Evolutionary conservation across 2,797 vertebrate genomes (phyloP), one percentile per base, ranked within the genome.

Genomic region (Anniella stebbinsi): DNA sequence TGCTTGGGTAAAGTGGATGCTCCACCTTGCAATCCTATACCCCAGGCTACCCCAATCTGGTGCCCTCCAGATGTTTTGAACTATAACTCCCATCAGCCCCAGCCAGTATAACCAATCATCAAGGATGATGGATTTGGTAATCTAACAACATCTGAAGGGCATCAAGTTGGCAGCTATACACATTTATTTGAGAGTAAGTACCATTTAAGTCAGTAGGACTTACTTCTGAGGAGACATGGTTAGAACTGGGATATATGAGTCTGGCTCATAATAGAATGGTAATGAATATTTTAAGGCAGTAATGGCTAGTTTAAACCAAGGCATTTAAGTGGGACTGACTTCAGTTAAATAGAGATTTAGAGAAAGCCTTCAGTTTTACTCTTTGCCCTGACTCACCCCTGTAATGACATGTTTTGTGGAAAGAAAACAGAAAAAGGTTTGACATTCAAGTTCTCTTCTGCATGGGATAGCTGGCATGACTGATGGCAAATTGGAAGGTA

Each of bases 351-450:
- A 94, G 92, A 93, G 87, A 88, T 88, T 92, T 90, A 92, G 66
- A 91, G 91, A 85, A 91, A 94, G 88, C 84, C 93, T 96, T 93
- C 60, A 92, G 93, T 96, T 95, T 94, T 95, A 89, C 93, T 86
- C 57, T 84, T 83, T 92, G 92, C 81, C 89, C 90, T 95, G 94
- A 94, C 92, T 96, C 93, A 96, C 38, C 91, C 81, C 94, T 92
- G 30, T 96, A 97, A 97, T 94, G 88, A 95, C 91, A 95, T 87
- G 91, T 93, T 95, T 93, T 85, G 88, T 72, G 91, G 91, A 93
- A 92, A 88, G 89, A 70, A 6, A 87, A 90, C 82, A 86, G 81
- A 84, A 91, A 78, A 92, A 92, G 66, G 81, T 91, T 93, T 91
- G 70, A 83, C 54, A 83, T 41, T 90, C 87, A 90, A 87, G 54